Evolutionary conservation across 1,140 invertebrate genomes (phyloP), one percentile per base, ranked within the genome.

Genomic region (Sminthurinus signatus): DNA sequence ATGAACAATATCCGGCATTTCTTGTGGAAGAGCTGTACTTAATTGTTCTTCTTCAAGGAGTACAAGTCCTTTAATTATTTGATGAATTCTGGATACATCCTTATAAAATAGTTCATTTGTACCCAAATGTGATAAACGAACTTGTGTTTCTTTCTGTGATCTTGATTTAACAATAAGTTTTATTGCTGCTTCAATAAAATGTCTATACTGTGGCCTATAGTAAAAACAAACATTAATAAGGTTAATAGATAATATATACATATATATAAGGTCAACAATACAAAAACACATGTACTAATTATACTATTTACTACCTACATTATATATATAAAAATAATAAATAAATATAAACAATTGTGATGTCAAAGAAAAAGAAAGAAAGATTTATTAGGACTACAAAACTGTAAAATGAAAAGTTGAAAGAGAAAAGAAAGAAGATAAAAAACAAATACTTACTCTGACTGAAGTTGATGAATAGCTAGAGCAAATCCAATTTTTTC

Each of bases 401-500:
- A n/a, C n/a, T n/a, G n/a, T n/a, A n/a, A n/a, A n/a, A n/a, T n/a
- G n/a, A n/a, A n/a, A n/a, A n/a, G n/a, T n/a, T n/a, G n/a, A n/a
- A n/a, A n/a, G n/a, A n/a, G n/a, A n/a, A n/a, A n/a, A n/a, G n/a
- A n/a, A n/a, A n/a, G 8, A 48, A 42, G 31, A 60, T 58, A 58
- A 28, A 48, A 46, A 50, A 2, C 17, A 25, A 74, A 58, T 23
- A 75, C 75, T 74, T 77, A 84, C 82, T 81, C 81, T 73, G 77
- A 80, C 72, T 88, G 85, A 43, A 86, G 75, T 60, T 81, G 81
- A 69, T 86, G 81, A 51, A 92, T 76, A 0, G 85, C 80, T 12
- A 86, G 78, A 2, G 88, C 86, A 17, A 86, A 87, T 5, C 86
- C 80, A 56, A 92, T 80, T 75, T 91, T 91, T 75, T 86, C 85